Percentiles rank a stretch among this genome's conserved stretches.
phyloP scores from a whole-genome alignment of 2,888 invertebrate genomes.

The Sinodicranocentrus sp. region DNA sequence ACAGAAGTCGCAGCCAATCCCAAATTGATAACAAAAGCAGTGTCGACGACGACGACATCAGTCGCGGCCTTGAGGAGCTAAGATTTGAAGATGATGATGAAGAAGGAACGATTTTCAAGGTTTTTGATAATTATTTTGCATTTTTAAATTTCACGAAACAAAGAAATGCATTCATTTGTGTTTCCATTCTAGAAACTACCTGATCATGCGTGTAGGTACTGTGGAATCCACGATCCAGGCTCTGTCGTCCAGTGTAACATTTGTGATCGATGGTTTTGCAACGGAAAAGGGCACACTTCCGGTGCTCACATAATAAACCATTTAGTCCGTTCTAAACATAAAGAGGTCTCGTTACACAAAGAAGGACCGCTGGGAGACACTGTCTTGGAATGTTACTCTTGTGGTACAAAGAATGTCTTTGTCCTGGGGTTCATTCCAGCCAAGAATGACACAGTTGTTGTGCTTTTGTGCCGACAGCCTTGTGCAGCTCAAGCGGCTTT shows the following conservation, averaged over 20 bases:
- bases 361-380: conserved; percentile 99
- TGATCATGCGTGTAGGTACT: conserved; percentile 98
- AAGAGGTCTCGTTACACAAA: conserved; percentile 97
- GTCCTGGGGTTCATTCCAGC: conserved; percentile 99
- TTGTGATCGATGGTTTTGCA: conserved; percentile 99
- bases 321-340: conserved; percentile 98
- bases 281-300: conserved; percentile 98
- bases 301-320: conserved; percentile 99
- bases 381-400: conserved; percentile 98
- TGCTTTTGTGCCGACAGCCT: conserved; percentile 97
- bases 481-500: conserved; percentile 98
- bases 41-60: conserved; percentile 69
- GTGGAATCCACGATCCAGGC: conserved; percentile 98
- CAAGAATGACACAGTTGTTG: conserved; percentile 98
- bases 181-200: conserved; percentile 88
- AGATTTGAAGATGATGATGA: conserved; percentile 98
- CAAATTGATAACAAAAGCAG: conserved; percentile 69
- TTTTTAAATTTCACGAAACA: conserved; percentile 25
- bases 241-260: conserved; percentile 99
- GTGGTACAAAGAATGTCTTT: conserved; percentile 98
- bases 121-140: conserved; percentile 7
- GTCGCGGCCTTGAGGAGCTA: conserved; percentile 88
- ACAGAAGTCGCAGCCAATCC: conserved; percentile 45
- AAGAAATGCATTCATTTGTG: background rate
- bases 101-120: conserved; percentile 89